Evolutionary conservation across 2,113 vertebrate genomes (phyloP).

Genomic region (Brevimyrus niger): DNA sequence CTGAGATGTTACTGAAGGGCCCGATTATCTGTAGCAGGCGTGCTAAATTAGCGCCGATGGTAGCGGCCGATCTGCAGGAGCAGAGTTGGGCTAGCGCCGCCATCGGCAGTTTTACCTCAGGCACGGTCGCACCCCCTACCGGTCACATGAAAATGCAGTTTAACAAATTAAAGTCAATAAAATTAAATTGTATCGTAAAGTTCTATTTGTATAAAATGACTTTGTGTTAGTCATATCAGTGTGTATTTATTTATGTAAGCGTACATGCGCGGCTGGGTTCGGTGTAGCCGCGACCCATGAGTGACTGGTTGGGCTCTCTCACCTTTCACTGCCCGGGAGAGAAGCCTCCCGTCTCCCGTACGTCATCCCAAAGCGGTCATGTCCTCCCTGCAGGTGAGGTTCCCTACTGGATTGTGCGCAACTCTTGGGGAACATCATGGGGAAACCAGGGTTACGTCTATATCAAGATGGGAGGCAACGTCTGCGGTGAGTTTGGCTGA

Average conservation of each 20-base stretch:
- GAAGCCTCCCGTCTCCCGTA: not conserved
- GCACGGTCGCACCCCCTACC: not conserved
- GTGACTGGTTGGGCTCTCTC: not conserved
- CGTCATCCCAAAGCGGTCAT: not conserved
- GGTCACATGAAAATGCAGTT: not conserved
- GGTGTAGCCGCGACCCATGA: not conserved
- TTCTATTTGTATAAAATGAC: not conserved
- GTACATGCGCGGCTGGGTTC: not conserved
- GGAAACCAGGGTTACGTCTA: constrained; percentile 78
- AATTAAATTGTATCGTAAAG: not conserved
- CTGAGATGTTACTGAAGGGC: not conserved
- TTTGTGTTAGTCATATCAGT: not conserved
- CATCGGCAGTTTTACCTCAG: not conserved
- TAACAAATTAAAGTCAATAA: not conserved
- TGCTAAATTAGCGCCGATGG: not conserved
- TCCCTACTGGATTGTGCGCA: constrained; percentile 86
- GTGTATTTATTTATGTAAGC: not conserved
- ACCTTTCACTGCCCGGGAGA: not conserved
- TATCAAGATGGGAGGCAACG: constrained; percentile 74
- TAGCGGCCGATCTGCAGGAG: not conserved
- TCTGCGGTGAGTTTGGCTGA: constrained; percentile 68
- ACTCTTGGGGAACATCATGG: constrained; percentile 81
- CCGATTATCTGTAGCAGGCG: not conserved
- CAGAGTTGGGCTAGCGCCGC: not conserved
- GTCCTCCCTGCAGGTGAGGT: constrained; percentile 55